Conservation (phyloP, 2,888 invertebrate species). For the Agrotis clavis region DNA sequence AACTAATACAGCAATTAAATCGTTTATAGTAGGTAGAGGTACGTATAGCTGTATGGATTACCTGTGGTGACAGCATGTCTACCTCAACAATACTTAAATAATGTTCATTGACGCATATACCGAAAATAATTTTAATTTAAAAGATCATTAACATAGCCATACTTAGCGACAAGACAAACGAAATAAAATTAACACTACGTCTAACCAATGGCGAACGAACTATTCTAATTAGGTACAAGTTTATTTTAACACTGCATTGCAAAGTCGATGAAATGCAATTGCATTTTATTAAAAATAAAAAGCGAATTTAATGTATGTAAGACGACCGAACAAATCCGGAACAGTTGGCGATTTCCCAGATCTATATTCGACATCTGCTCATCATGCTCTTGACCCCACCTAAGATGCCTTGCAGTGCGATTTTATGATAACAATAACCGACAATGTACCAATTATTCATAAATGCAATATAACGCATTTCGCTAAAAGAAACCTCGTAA, state of each 20-base stretch:
- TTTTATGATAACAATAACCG: constrained; percentile 62
- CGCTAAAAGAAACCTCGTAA: constrained; percentile 53
- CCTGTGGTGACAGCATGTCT: constrained; percentile 27
- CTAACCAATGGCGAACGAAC: constrained; percentile 3
- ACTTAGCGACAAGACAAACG: constrained; percentile 10
- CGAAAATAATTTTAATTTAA: constrained; percentile 6
- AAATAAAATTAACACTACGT: constrained; percentile 9
- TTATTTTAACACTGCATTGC: constrained; percentile 61
- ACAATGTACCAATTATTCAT: constrained; percentile 44
- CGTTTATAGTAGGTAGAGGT: background rate
- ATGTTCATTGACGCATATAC: constrained; percentile 31
- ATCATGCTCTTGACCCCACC: constrained; percentile 85
- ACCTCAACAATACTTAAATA: constrained; percentile 41
- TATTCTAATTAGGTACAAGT: constrained; percentile 54
- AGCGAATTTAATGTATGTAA: constrained; percentile 73
- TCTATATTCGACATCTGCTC: constrained; percentile 81
- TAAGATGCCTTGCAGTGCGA: constrained; percentile 78
- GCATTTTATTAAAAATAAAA: constrained; percentile 70
- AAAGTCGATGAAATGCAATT: constrained; percentile 61
- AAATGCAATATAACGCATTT: constrained; percentile 42
- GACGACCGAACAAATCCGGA: constrained; percentile 71
- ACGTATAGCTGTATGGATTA: too few relatives aligned
- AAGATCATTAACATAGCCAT: constrained; percentile 19
- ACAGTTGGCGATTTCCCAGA: constrained; percentile 85
- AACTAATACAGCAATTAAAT: background rate